Conservation (phyloP, 2,888 invertebrate genomes). For the Acanthoscelides obtectus region DNA sequence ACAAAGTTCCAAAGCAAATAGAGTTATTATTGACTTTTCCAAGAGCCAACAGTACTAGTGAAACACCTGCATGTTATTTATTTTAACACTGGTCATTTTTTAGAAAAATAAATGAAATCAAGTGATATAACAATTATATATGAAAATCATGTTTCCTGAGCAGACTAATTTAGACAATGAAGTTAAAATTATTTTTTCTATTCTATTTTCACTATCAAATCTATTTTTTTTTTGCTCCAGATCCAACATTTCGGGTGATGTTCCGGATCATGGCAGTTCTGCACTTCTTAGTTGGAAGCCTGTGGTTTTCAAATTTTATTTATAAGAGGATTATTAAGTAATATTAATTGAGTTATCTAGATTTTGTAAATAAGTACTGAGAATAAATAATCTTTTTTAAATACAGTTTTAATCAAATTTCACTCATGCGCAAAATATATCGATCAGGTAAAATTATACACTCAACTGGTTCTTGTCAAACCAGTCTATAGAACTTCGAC, state of each 20-base stretch:
- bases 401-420: not conserved
- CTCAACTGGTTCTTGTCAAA: too few species aligned
- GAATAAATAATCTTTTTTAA: not conserved
- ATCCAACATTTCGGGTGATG: slow-evolving; percentile 37
- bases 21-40: too few species aligned
- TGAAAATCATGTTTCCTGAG: not conserved
- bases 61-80: too few species aligned
- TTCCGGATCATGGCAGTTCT: slow-evolving; percentile 40
- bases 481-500: too few species aligned
- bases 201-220: too few species aligned
- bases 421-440: too few species aligned
- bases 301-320: slow-evolving; percentile 42
- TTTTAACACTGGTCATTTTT: too few species aligned
- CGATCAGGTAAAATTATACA: too few species aligned
- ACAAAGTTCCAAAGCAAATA: too few species aligned
- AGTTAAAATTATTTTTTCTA: too few species aligned
- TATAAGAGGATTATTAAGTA: slow-evolving; percentile 37
- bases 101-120: not conserved
- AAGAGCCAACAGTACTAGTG: too few species aligned
- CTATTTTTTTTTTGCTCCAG: slow-evolving; percentile 37
- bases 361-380: slow-evolving; percentile 4
- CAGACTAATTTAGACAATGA: not conserved
- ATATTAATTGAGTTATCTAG: not conserved
- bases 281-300: slow-evolving; percentile 40
- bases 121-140: not conserved